These are phyloP conservation scores for Aurelia aurita DNA, from an alignment of 30 jellyfish, hydroid and myxozoan genomes.

Conservation along the genomic window DNA sequence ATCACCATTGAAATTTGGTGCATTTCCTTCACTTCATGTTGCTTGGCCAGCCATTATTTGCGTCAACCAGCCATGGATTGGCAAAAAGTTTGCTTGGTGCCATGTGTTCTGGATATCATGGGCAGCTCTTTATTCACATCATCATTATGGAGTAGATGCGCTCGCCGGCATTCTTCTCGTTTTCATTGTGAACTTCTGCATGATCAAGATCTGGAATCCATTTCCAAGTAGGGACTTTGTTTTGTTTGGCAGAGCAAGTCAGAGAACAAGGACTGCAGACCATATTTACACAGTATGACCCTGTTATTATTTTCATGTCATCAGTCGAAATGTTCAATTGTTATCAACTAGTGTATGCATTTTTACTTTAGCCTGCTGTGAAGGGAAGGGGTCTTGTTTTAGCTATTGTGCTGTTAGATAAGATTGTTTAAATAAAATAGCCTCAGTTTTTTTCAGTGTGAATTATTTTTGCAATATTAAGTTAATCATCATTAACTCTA, in stretches of 20 bases:
- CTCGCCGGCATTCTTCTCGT: constrained; percentile 93
- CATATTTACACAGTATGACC: neutral
- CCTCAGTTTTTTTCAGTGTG: no score
- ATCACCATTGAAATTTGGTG: constrained; percentile 96
- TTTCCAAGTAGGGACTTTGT: constrained; percentile 58
- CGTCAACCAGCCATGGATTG: constrained; percentile 93
- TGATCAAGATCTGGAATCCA: constrained; percentile 95
- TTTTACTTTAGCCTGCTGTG: no score
- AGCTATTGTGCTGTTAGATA: no score
- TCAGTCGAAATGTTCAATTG: no score
- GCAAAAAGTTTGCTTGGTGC: constrained; percentile 97
- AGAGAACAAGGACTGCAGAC: constrained; percentile 8
- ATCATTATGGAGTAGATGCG: constrained; percentile 97
- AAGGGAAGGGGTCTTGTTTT: no score
- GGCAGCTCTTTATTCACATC: constrained; percentile 99
- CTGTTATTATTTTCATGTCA: no score
- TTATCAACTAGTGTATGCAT: no score
- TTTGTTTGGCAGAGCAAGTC: constrained; percentile 19
- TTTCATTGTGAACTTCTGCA: constrained; percentile 92
- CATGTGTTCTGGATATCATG: constrained; percentile 97
- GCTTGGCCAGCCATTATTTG: constrained; percentile 97
- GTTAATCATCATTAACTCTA: no score
- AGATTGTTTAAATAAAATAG: no score
- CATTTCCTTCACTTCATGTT: constrained; percentile 97
- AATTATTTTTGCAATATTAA: no score